Conservation (phyloP, 2,797 vertebrate species). For the Gymnothorax reevesii region DNA sequence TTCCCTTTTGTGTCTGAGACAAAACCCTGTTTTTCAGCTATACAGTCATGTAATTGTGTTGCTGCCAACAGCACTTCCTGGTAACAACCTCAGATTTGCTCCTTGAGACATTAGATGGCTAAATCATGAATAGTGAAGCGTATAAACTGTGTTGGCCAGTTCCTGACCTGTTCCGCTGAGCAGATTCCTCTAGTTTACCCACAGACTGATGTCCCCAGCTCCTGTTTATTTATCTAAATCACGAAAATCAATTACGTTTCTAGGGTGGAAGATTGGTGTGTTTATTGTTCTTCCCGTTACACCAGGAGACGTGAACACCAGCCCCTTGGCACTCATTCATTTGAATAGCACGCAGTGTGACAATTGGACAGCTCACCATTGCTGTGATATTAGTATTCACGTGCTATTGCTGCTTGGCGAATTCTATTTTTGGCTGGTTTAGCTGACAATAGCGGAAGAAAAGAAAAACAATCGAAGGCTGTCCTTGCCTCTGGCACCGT, state of each 20-base stretch:
- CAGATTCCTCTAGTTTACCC: not conserved
- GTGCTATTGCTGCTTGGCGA: constrained; percentile 51
- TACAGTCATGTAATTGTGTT: not conserved
- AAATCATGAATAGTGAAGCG: not conserved
- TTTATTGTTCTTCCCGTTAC: constrained; percentile 47
- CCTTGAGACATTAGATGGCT: not conserved
- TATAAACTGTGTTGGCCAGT: not conserved
- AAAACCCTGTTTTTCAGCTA: not conserved
- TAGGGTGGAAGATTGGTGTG: constrained; percentile 26
- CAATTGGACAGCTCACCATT: constrained; percentile 57
- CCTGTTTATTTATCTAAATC: constrained; percentile 45
- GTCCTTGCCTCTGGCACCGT: constrained; percentile 49
- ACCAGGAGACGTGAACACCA: constrained; percentile 52
- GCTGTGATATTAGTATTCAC: constrained; percentile 56
- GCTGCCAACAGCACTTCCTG: not conserved
- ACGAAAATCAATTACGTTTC: constrained; percentile 53
- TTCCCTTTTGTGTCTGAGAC: not conserved
- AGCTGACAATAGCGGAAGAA: constrained; percentile 48
- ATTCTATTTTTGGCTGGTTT: constrained; percentile 62
- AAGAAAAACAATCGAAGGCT: constrained; percentile 44
- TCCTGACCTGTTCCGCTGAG: not conserved
- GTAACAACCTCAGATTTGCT: not conserved
- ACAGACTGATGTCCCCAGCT: constrained; percentile 33
- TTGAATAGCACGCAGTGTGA: constrained; percentile 46
- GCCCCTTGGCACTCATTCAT: constrained; percentile 46